phyloP scores from a whole-genome alignment of 2,888 invertebrate genomes.

The Drosophila meridiana region DNA sequence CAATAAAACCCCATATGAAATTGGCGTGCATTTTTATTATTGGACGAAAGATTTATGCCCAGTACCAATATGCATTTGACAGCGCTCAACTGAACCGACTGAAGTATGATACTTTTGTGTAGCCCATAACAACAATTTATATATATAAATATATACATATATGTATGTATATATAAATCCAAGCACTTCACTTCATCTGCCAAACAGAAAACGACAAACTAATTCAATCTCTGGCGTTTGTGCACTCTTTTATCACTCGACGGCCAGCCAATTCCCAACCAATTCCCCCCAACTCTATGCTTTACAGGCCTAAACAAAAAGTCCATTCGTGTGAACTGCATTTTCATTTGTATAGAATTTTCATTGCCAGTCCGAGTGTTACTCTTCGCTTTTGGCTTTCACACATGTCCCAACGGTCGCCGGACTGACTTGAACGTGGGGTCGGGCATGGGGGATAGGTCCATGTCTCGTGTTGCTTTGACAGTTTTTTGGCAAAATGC shows the following conservation, averaged over 20 bases:
- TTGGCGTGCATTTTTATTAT: slow-evolving; percentile 43
- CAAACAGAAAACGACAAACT: slow-evolving; percentile 66
- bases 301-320: slow-evolving; percentile 48
- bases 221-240: slow-evolving; percentile 73
- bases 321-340: slow-evolving; percentile 75
- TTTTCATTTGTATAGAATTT: slow-evolving; percentile 80
- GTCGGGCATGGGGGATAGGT: slow-evolving; percentile 13
- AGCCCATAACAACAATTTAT: slow-evolving; percentile 19
- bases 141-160: neutral
- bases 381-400: slow-evolving; percentile 62
- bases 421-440: slow-evolving; percentile 37
- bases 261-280: slow-evolving; percentile 17
- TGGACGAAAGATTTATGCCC: slow-evolving; percentile 69
- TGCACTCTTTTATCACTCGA: slow-evolving; percentile 68
- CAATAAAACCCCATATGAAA: slow-evolving; percentile 45
- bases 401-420: slow-evolving; percentile 52
- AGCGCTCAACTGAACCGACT: slow-evolving; percentile 37
- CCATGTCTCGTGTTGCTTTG: slow-evolving; percentile 74
- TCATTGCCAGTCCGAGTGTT: slow-evolving; percentile 63
- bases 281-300: slow-evolving; percentile 15
- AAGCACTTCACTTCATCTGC: slow-evolving; percentile 29
- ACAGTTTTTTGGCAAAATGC: slow-evolving; percentile 77
- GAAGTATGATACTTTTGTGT: slow-evolving; percentile 47
- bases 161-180: slow-evolving; percentile 22
- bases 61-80: slow-evolving; percentile 71